Conservation (phyloP, 2,888 invertebrate species). For the Lithophane socia region DNA sequence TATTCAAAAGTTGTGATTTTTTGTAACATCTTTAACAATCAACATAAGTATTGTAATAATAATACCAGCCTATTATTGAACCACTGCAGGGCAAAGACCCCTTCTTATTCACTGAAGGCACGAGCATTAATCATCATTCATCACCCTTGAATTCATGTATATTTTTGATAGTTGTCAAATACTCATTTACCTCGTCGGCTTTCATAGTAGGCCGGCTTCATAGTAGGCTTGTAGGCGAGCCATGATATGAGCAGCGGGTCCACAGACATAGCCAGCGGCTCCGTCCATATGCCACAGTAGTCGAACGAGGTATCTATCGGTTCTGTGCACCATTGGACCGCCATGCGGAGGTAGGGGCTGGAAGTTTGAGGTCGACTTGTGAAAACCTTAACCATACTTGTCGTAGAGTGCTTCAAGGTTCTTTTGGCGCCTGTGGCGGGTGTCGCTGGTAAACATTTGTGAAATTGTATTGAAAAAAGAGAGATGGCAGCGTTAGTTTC, state of each 20-base stretch:
- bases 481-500: background rate
- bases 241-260: slow-evolving; percentile 92
- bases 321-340: slow-evolving; percentile 77
- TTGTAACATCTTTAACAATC: background rate
- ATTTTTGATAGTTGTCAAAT: background rate
- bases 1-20: background rate
- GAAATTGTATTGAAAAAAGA: background rate
- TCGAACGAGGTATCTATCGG: slow-evolving; percentile 70
- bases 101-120: background rate
- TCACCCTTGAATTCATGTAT: background rate
- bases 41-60: background rate
- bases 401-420: background rate
- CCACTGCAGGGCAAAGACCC: background rate
- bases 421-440: background rate
- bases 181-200: background rate
- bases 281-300: slow-evolving; percentile 79
- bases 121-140: background rate
- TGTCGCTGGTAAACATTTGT: too few relatives aligned
- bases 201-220: slow-evolving; percentile 42
- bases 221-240: slow-evolving; percentile 89
- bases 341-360: slow-evolving; percentile 79
- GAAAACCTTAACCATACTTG: background rate
- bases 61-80: too few relatives aligned
- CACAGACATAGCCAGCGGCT: slow-evolving; percentile 80
- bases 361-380: background rate